Base-by-base conservation (phyloP, 2,888 invertebrate genomes). In the Meganola albula region DNA sequence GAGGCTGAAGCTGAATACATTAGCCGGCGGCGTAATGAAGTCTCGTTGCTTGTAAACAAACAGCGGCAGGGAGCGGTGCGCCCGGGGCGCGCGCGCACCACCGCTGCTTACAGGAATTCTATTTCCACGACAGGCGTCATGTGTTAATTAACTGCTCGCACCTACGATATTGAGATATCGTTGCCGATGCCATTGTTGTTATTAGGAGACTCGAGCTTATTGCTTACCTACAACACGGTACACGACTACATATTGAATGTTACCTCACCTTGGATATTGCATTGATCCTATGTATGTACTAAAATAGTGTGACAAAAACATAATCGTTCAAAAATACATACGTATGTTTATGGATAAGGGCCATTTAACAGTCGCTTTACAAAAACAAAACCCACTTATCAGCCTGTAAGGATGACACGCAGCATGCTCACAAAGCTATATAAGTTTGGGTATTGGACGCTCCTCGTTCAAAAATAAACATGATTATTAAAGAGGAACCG, bases 1-100 rank as follows among this genome's bases (percentile, higher is more conserved):
- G 74, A 83, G 84, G 83, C 83, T 84, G 84, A 84, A 85, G 85
- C 84, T 83, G 85, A 85, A 85, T 85, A 85, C 85, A 85, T 85
- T 85, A 85, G 84, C 84, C 80, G 72, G 74, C 76, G 79, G 83
- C 82, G 84, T 85, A 85, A 85, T 85, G 85, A 85, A 85, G 84
- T 84, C 85, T 84, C 78, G 82, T 73, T 71, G 83, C 74, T 83
- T 85, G 85, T 85, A 85, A 84, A 85, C 84, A 85, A 85, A 85
- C 80, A 82, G 62, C 50, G 51, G 66, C 66, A 41, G 54, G 62
- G 52, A 56, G 52, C 58, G 57, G 62, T 69, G 65, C 63, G 60
- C 71, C 73, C 80, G 77, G 80, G 78, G 72, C 69, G 82, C 77
- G 75, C 79, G 72, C 77, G 75, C 79, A 73, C 77, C 31, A 33